Base-by-base conservation (phyloP, 1,140 invertebrate species). In the Sminthurides bifidus region DNA sequence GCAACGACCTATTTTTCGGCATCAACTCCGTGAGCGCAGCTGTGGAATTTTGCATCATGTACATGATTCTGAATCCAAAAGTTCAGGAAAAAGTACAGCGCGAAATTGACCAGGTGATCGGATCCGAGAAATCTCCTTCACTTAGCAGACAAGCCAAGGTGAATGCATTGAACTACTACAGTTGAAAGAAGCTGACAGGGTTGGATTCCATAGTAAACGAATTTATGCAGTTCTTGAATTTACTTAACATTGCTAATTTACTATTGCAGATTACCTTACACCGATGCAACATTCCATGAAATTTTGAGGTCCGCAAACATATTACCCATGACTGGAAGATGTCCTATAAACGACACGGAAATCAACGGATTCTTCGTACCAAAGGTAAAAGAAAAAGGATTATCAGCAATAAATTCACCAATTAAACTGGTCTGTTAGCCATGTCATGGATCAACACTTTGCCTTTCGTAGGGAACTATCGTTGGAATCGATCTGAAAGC, bases 21-120 rank as follows among this genome's bases (percentile, higher is more conserved):
- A 83, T 84, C 0, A 85, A 89, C 70, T 88, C 85, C 0, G 86
- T 85, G 0, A 81, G 78, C 27, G 87, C 87, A 66, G 80, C 79
- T 26, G 71, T 88, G 60, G 78, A 79, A n/a, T 87, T 86, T 66
- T 77, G 79, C 37, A 82, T 92, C 49, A 77, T 89, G 48, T 81
- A 85, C 60, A 71, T 92, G 59, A 76, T 89, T 1, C 68, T 81
- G 37, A 77, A 85, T 66, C 86, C 82, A n/a, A 75, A 84, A 19
- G 77, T 89, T 1, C 88, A 92, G 66, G 76, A 73, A 53, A 83
- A 81, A 69, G 84, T 83, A 0, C 83, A 85, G 56, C 74, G 78
- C 49, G 87, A 92, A 74, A 80, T 92, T 56, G 85, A 89, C 65
- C 26, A 23, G n/a, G 41, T 46, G 21, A 14, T 53, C 17, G 45